A percentile compares a stretch with the other conserved stretches of the same genome.
These are phyloP conservation scores for Thelaira solivaga DNA, from an alignment of 2,888 invertebrate species.

Conservation along the genomic window DNA sequence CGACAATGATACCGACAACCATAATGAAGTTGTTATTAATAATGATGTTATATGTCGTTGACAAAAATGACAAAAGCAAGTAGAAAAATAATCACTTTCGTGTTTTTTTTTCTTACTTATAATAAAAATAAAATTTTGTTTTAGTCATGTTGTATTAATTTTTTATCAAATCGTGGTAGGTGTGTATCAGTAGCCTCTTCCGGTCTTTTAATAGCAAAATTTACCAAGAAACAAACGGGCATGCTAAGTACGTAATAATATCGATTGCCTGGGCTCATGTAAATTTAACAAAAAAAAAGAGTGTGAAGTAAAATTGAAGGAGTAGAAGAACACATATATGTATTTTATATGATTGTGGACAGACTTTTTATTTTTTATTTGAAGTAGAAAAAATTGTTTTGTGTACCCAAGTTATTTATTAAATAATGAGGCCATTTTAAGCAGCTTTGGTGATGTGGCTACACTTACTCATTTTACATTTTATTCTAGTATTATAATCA, in stretches of 20 bases:
- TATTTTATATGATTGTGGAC: too few relatives aligned
- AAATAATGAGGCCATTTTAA: neutral
- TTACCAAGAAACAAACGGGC: neutral
- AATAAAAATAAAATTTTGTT: constrained; percentile 27
- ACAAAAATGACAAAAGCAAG: neutral
- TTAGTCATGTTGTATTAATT: constrained; percentile 45
- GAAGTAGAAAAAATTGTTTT: constrained; percentile 20
- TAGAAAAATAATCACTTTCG: too few relatives aligned
- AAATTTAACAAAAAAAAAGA: too few relatives aligned
- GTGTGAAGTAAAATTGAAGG: too few relatives aligned
- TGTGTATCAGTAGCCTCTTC: neutral
- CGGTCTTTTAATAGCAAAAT: neutral
- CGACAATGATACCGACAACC: constrained; percentile 1
- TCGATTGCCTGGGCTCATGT: too few relatives aligned
- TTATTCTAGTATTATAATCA: neutral
- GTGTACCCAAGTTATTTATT: neutral
- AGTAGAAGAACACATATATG: too few relatives aligned
- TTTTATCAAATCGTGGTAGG: constrained; percentile 23
- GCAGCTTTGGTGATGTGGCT: neutral
- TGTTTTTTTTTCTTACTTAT: too few relatives aligned
- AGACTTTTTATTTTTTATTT: too few relatives aligned
- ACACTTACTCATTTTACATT: neutral
- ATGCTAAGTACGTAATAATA: neutral
- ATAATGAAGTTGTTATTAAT: constrained; percentile 35
- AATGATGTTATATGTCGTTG: constrained; percentile 50